Percentiles rank a stretch among this genome's conserved stretches.
phyloP scores from a whole-genome alignment of 2,113 vertebrate species.

The Enhydra lutris region DNA sequence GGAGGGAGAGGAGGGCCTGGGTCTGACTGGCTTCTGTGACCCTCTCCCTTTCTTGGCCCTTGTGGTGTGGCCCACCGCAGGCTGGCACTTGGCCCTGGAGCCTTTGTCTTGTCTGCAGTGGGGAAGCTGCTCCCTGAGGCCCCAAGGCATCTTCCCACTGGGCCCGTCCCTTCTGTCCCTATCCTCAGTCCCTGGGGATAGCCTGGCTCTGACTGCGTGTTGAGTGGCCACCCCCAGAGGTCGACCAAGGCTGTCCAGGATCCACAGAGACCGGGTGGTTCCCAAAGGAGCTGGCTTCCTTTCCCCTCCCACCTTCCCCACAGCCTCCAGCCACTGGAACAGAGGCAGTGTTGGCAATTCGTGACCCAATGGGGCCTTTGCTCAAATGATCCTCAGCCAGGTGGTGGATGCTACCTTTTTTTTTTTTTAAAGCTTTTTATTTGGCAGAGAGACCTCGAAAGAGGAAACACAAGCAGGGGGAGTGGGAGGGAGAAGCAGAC shows the following conservation, averaged over 20 bases:
- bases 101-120: rapidly evolving
- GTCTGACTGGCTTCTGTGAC: rapidly evolving
- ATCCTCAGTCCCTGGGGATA: not conserved
- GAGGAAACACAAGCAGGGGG: no score
- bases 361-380: not conserved
- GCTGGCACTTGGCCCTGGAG: not conserved
- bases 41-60: not conserved
- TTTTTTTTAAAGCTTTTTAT: no score
- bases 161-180: rapidly evolving
- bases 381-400: rapidly evolving
- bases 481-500: no score
- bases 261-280: not conserved
- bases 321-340: not conserved
- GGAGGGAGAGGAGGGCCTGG: rapidly evolving
- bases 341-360: rapidly evolving
- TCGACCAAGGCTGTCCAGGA: rapidly evolving
- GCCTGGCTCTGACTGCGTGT: rapidly evolving
- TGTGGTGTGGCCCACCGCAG: rapidly evolving
- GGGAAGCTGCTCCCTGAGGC: not conserved
- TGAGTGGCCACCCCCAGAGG: not conserved
- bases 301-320: rapidly evolving
- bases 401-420: no score
- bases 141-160: no score
- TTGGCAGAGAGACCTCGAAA: no score
- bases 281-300: not conserved